phyloP scores from a whole-genome alignment of 1,140 invertebrate genomes.

The Bradysia coprophila region DNA sequence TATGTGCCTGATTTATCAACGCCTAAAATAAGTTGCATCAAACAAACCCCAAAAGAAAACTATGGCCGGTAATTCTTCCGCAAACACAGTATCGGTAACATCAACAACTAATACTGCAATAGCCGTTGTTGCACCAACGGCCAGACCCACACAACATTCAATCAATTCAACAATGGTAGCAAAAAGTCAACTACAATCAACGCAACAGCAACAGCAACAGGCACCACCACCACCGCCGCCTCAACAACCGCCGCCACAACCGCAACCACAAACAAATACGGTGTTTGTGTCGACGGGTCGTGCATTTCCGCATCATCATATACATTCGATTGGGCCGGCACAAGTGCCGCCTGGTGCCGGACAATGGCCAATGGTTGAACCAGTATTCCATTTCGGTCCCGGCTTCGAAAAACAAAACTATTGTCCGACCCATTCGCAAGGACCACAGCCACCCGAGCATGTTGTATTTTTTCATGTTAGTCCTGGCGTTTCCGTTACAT shows the following conservation, averaged over 20 bases:
- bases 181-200: background rate
- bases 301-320: background rate
- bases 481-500: slow-evolving; percentile 3
- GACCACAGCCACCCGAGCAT: slow-evolving; percentile 1
- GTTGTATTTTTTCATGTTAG: slow-evolving; percentile 3
- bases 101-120: background rate
- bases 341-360: background rate
- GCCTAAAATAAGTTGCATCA: too few species aligned
- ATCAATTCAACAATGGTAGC: background rate
- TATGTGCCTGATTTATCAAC: too few species aligned
- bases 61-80: background rate
- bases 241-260: too few species aligned
- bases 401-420: slow-evolving; percentile 4
- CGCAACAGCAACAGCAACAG: too few species aligned
- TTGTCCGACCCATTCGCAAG: slow-evolving; percentile 4
- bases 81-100: background rate
- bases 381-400: slow-evolving; percentile 4
- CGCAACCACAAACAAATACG: background rate
- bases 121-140: background rate
- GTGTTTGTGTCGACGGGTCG: background rate
- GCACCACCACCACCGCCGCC: too few species aligned
- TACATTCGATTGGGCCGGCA: background rate
- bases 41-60: too few species aligned
- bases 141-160: background rate
- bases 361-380: slow-evolving; percentile 3